These are phyloP conservation scores for Ferrisia virgata DNA, from an alignment of 2,888 invertebrate genomes.

Conservation along the genomic window DNA sequence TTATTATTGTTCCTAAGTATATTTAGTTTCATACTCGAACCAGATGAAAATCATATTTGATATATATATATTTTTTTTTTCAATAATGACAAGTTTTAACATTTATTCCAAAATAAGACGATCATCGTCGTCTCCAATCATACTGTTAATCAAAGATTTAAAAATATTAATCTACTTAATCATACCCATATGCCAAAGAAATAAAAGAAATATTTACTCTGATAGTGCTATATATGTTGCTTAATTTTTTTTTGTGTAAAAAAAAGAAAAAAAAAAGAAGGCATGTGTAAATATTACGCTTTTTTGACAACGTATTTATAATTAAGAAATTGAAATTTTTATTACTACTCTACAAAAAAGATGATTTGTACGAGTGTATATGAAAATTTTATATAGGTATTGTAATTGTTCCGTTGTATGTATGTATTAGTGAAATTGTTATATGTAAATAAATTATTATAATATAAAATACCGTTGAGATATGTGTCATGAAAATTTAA, in stretches of 20 bases:
- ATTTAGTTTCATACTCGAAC: conserved; percentile 33
- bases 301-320: background rate
- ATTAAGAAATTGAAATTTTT: background rate
- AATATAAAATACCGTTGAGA: background rate
- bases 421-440: conserved; percentile 15
- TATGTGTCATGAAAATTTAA: background rate
- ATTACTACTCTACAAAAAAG: background rate
- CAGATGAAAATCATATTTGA: background rate
- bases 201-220: background rate
- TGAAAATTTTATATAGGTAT: background rate
- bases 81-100: too few species aligned
- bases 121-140: background rate
- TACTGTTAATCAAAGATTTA: background rate
- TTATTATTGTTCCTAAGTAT: conserved; percentile 44
- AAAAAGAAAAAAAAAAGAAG: background rate
- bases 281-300: background rate
- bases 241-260: conserved; percentile 2
- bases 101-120: background rate
- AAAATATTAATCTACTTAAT: background rate
- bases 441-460: background rate
- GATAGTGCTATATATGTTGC: background rate
- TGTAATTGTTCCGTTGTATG: background rate
- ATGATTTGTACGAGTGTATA: background rate
- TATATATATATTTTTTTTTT: too few species aligned
- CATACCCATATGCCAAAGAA: conserved; percentile 23